Base-by-base conservation (phyloP, 2,797 vertebrate species). In the Pangasius mekongensis region DNA sequence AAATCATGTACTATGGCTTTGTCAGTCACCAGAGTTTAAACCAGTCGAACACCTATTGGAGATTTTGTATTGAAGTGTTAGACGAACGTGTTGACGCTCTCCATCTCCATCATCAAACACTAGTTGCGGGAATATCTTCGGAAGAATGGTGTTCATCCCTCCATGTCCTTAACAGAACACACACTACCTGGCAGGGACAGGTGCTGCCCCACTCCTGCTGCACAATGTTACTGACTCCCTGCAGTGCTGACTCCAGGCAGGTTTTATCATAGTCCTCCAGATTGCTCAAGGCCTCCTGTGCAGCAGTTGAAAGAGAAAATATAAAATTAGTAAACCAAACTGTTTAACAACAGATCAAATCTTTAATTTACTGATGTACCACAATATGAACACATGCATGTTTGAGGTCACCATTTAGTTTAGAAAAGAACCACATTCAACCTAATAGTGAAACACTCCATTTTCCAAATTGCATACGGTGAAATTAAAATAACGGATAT, bases 261-360 rank as follows among this genome's bases (percentile, higher is more conserved):
- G 99, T 99, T 94, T 99, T 99, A 95, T 99, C 99, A 93, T 98
- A 99, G 91, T 99, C 99, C 76, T 99, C 98, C 92, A 99, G 96
- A 89, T 96, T 98, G 93, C 96, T 97, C n/a, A 99, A 93, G 87
- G 98, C 97, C 92, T 99, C 99, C 99, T 99, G 94, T 49, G 90
- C 39, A 91, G 14, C 24, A 82, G 74, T n/a, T 3, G 14, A 81
- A 10, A 20, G 8, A 84, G 24, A 82, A 47, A 52, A 5, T 73
- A 54, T 47, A 60, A 52, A 39, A 69, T 54, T 39, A 20, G 14
- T 8, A 14, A 66, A 73, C n/a, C 39, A 5, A 83, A 56, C 5
- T 66, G 7, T 66, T 56, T 0, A 76, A 14, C 39, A 76, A 74
- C 20, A 49, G 49, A 74, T 49, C 14, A 47, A 64, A 16, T 43